Base-by-base conservation (phyloP, 2,888 invertebrate genomes). In the Yponomeuta cagnagella region DNA sequence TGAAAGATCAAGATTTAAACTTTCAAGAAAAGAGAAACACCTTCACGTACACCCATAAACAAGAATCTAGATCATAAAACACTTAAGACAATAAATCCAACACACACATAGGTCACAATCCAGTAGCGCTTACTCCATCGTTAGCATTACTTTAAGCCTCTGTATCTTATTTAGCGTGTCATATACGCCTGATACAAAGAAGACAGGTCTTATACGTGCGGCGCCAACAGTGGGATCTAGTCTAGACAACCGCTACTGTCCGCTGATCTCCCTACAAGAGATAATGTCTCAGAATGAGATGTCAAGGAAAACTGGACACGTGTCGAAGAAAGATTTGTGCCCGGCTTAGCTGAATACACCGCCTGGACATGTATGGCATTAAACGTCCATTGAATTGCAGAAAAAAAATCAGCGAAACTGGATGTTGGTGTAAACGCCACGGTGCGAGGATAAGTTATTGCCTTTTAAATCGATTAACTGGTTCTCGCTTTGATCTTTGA, bases 311-410 rank as follows among this genome's bases (percentile, higher is more conserved):
- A 37, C 37, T 67, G 43, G 67, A 37, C 67, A 37, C n/a, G 64
- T 58, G 52, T 30, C 65, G 12, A 65, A 67, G 37, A n/a, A 52
- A 68, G 68, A 68, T 48, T 68, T 68, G 68, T 68, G 68, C 52
- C 6, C 37, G 58, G 12, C 15, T 52, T 15, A 52, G 31, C 48
- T 68, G 31, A 58, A 68, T 68, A 48, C 48, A 68, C 30, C 10
- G 52, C 10, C 5, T 5, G 12, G 68, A 68, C 68, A 52, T 52
- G 52, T 68, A 68, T 52, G 68, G 68, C 52, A 52, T 68, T 68
- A 68, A 48, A 48, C 30, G 68, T 68, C 68, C 37, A 68, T 68
- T 48, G 68, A 68, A 52, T 48, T 23, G 68, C 30, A 31, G 23
- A 68, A 68, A 68, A 23, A 68, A 68, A 58, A 43, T 3, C 33